Conservation (phyloP, 1,140 invertebrate species). For the Coenobita brevimanus region DNA sequence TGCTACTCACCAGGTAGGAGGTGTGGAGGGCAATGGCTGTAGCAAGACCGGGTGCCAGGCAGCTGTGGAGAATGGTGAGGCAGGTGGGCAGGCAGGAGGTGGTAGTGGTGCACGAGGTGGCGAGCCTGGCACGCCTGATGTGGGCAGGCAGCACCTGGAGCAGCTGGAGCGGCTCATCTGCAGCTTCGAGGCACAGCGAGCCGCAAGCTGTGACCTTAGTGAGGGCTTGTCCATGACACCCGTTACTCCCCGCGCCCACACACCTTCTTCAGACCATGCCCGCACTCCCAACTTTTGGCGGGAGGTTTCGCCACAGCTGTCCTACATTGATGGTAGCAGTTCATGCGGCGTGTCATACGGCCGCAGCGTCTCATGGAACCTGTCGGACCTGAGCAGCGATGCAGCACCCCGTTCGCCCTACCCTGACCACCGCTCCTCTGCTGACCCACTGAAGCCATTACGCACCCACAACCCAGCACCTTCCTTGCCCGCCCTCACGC, state of each 20-base stretch:
- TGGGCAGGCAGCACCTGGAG: constrained; percentile 45
- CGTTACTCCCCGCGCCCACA: constrained; percentile 47
- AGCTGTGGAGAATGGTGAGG: too few species aligned
- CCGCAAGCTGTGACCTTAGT: constrained; percentile 55
- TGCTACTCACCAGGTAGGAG: constrained; percentile 15
- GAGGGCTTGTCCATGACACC: constrained; percentile 41
- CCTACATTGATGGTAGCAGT: constrained; percentile 71
- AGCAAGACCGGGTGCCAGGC: too few species aligned
- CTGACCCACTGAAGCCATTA: constrained; percentile 40
- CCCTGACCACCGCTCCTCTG: constrained; percentile 33
- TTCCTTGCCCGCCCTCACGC: constrained; percentile 24
- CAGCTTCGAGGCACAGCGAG: constrained; percentile 46
- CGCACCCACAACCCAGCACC: constrained; percentile 15
- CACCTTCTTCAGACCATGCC: constrained; percentile 31
- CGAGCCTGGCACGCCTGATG: constrained; percentile 25
- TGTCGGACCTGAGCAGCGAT: constrained; percentile 49
- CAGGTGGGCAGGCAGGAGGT: too few species aligned
- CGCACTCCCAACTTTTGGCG: constrained; percentile 71
- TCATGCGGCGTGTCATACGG: constrained; percentile 52
- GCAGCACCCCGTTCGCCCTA: constrained; percentile 33
- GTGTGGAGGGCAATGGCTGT: constrained; percentile 19
- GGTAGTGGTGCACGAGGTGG: too few species aligned
- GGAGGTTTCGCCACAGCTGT: constrained; percentile 71
- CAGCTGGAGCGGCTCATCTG: constrained; percentile 59
- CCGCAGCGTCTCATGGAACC: constrained; percentile 54